Conservation (phyloP, 2,113 vertebrate genomes). For the Plecturocebus donacophilus region DNA sequence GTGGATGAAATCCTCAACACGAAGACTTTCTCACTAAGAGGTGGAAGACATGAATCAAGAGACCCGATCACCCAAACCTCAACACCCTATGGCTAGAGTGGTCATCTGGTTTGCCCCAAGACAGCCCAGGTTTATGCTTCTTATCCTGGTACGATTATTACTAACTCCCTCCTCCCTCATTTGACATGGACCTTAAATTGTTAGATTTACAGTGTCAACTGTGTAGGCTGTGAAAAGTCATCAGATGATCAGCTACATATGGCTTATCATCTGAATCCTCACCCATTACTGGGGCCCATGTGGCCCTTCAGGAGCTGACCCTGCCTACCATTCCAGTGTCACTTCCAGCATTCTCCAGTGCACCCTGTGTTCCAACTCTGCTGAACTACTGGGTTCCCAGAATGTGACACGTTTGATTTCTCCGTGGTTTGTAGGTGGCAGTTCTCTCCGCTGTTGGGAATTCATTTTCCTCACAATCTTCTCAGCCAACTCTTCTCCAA, state of each 20-base stretch:
- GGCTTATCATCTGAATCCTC: not conserved
- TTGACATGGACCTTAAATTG: not conserved
- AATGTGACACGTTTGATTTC: not conserved
- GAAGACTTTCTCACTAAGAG: not conserved
- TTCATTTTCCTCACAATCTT: not conserved
- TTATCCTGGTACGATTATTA: not conserved
- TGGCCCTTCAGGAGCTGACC: not conserved
- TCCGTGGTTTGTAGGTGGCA: not conserved
- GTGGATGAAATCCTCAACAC: not conserved
- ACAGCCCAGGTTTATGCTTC: not conserved
- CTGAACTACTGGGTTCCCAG: not conserved
- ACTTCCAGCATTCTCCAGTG: not conserved
- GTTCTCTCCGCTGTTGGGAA: not conserved
- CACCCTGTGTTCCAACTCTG: not conserved
- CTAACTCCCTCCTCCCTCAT: not conserved
- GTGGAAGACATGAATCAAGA: not conserved
- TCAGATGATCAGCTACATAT: not conserved
- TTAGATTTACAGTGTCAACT: not conserved
- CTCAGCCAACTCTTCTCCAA: not conserved
- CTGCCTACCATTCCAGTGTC: not conserved
- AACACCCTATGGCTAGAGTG: accelerated
- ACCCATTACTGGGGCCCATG: not conserved
- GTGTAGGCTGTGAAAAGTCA: not conserved
- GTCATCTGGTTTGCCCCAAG: not conserved
- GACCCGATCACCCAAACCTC: not conserved